Evolutionary conservation across 2,113 vertebrate species (phyloP).

Genomic region (Pterophyllum scalare): DNA sequence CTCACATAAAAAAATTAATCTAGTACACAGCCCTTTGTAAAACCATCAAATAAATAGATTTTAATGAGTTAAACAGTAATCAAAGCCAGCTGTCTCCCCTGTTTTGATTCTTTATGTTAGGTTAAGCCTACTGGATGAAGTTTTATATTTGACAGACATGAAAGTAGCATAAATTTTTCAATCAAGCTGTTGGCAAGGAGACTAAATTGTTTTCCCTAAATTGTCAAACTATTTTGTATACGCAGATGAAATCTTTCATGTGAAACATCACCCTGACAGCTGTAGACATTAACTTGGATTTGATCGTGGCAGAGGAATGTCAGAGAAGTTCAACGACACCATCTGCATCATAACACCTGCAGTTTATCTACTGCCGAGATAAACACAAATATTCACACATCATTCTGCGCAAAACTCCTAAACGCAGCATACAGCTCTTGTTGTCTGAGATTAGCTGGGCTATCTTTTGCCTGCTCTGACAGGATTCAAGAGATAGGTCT

Average conservation of each 20-base stretch:
- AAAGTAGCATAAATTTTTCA: not conserved
- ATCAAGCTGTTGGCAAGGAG: not conserved
- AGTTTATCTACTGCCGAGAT: conserved; percentile 67
- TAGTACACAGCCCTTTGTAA: not conserved
- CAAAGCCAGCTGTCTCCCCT: not conserved
- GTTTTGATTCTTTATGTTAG: not conserved
- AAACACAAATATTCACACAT: conserved; percentile 68
- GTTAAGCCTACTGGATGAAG: not conserved
- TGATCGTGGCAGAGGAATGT: conserved; percentile 42
- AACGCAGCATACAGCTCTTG: conserved; percentile 54
- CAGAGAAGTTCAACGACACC: conserved; percentile 33
- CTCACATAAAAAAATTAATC: not conserved
- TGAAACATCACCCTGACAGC: conserved; percentile 32
- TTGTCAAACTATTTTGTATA: conserved; percentile 2
- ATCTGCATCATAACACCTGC: conserved; percentile 65
- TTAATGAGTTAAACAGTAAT: not conserved
- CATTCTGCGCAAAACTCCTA: conserved; percentile 51
- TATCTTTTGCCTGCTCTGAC: conserved; percentile 72
- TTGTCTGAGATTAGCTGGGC: conserved; percentile 58
- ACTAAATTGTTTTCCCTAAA: not conserved
- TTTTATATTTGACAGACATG: not conserved
- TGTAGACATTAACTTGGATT: conserved; percentile 36
- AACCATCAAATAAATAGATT: not conserved
- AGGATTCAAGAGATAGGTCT: conserved; percentile 45
- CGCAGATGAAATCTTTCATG: conserved; percentile 15